Conservation (phyloP, 2,888 invertebrate species). For the Pseudococcus jackbeardsleyi region DNA sequence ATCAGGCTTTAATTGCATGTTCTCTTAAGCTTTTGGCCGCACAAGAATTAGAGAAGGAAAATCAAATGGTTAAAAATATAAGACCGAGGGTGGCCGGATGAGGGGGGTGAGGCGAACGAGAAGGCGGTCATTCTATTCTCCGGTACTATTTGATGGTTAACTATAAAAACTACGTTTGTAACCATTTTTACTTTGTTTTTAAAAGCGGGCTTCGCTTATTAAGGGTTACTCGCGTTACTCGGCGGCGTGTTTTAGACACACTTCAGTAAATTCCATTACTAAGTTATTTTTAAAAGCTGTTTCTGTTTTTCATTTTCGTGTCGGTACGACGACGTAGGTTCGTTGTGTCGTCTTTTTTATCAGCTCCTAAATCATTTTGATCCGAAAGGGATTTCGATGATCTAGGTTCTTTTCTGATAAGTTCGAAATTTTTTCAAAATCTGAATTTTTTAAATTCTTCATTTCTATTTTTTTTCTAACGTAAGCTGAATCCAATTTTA, state of each 20-base stretch:
- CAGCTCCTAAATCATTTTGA: too few species aligned
- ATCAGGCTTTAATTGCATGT: slow-evolving; percentile 54
- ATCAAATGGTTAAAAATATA: slow-evolving; percentile 41
- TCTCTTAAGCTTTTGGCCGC: slow-evolving; percentile 32
- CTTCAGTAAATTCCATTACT: slow-evolving; percentile 53
- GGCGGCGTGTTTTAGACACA: slow-evolving; percentile 36
- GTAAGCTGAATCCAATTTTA: too few species aligned
- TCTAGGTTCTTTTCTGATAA: too few species aligned
- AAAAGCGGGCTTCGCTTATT: slow-evolving; percentile 51
- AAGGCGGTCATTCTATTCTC: slow-evolving; percentile 32
- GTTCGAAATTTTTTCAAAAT: too few species aligned
- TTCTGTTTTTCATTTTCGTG: slow-evolving; percentile 50
- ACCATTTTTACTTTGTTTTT: slow-evolving; percentile 55
- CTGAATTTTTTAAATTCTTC: too few species aligned
- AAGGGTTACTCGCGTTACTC: slow-evolving; percentile 49
- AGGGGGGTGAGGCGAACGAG: not conserved
- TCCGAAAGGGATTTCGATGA: too few species aligned
- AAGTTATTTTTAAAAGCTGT: slow-evolving; percentile 57
- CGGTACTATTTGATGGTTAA: slow-evolving; percentile 9
- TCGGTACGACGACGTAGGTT: not conserved
- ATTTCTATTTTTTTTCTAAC: too few species aligned
- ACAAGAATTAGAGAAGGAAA: slow-evolving; percentile 54
- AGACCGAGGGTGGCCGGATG: not conserved
- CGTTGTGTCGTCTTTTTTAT: not conserved
- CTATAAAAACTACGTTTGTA: slow-evolving; percentile 50